A percentile compares a stretch with the other conserved stretches of the same genome.
Evolutionary conservation across 1,140 invertebrate species (phyloP).

Genomic region (Drosophila lacteicornis): DNA sequence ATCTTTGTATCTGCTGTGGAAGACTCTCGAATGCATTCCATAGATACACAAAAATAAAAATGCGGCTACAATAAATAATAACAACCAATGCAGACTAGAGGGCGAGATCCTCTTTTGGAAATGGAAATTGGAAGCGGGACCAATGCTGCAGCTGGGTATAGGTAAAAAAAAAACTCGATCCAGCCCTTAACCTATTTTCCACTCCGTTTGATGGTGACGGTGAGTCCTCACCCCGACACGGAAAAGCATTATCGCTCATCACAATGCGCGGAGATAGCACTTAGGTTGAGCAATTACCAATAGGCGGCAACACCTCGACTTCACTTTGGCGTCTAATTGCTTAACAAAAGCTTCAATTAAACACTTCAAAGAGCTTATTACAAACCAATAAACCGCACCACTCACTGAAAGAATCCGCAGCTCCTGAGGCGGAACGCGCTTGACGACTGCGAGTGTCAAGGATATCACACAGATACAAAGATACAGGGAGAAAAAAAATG

Average conservation of each 20-base stretch:
- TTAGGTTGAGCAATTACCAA: conserved; percentile 44
- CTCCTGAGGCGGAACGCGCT: conserved; percentile 46
- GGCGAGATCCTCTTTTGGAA: conserved; percentile 24
- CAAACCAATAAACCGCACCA: conserved; percentile 80
- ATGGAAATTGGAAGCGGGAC: conserved; percentile 20
- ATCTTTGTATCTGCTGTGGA: conserved; percentile 40
- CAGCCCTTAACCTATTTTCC: conserved; percentile 12
- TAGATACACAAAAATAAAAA: conserved; percentile 84
- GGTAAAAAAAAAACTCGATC: conserved; percentile 12
- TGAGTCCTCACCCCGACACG: conserved; percentile 13
- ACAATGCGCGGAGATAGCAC: conserved; percentile 39
- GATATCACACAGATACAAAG: conserved; percentile 42
- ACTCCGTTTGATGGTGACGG: conserved; percentile 14
- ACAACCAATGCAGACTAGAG: conserved; percentile 29
- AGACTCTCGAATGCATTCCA: conserved; percentile 75
- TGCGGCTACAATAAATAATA: conserved; percentile 82
- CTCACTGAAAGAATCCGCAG: conserved; percentile 55
- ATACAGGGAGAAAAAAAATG: conserved; percentile 20
- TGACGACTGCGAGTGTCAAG: conserved; percentile 51
- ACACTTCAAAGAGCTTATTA: conserved; percentile 83
- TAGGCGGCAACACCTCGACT: conserved; percentile 54
- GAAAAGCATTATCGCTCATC: conserved; percentile 26
- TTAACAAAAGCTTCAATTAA: conserved; percentile 83
- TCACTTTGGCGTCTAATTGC: conserved; percentile 79
- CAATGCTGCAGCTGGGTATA: conserved; percentile 20